These are phyloP conservation scores for Crotalus horridus DNA, from an alignment of 2,113 vertebrate genomes.

Conservation along the genomic window DNA sequence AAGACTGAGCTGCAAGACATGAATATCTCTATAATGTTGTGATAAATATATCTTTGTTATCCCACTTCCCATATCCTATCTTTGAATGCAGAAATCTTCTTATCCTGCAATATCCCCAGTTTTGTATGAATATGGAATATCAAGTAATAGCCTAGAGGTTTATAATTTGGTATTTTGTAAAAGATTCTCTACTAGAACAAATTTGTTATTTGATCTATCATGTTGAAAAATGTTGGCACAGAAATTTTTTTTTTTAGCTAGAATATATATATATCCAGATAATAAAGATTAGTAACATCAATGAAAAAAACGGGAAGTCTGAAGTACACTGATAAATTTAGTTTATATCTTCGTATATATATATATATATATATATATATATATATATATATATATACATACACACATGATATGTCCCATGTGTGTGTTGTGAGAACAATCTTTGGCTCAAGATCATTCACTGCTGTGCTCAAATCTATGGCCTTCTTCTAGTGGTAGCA, in stretches of 20 bases:
- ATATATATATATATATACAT: too few relatives aligned
- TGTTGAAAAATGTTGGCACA: background rate
- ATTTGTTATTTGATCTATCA: background rate
- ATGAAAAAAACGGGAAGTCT: background rate
- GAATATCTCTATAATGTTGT: background rate
- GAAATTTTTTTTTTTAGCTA: background rate
- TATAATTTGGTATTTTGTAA: background rate
- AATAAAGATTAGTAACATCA: background rate
- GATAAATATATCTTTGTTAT: background rate
- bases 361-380: too few relatives aligned
- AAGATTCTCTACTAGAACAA: background rate
- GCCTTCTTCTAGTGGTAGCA: background rate
- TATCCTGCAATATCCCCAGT: conserved; percentile 2
- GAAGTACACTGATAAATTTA: conserved; percentile 3
- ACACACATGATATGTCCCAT: too few relatives aligned
- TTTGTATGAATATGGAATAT: conserved; percentile 1
- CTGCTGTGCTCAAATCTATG: background rate
- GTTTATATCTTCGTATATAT: background rate
- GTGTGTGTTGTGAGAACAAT: background rate
- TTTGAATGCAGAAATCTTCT: conserved; percentile 19
- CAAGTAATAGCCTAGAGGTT: background rate
- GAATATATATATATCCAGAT: background rate
- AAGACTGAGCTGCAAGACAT: background rate
- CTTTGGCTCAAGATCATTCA: background rate
- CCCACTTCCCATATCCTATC: conserved; percentile 3